A percentile compares a stretch with the other conserved stretches of the same genome.
phyloP scores from a whole-genome alignment of 2,888 invertebrate species.

The Crossocerus cetratus region DNA sequence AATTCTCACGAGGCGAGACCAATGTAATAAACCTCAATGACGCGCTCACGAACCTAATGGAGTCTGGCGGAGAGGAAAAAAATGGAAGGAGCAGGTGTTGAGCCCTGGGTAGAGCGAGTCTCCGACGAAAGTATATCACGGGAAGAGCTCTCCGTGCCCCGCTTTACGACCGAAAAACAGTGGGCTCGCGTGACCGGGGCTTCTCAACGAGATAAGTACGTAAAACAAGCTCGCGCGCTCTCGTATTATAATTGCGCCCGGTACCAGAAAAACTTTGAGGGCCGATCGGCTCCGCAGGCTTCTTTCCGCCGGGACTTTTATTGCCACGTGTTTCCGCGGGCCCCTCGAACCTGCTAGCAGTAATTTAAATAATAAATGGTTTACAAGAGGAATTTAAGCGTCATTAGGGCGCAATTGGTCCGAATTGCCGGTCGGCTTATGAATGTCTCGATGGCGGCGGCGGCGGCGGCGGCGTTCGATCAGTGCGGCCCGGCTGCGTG shows the following conservation, averaged over 20 bases:
- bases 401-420: background rate
- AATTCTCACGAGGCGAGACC: constrained; percentile 21
- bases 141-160: constrained; percentile 7
- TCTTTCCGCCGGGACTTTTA: background rate
- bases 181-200: constrained; percentile 39
- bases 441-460: background rate
- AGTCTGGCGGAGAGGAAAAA: constrained; percentile 29
- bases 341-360: background rate
- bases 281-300: background rate
- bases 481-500: background rate
- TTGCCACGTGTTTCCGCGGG: background rate
- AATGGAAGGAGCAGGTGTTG: constrained; percentile 42
- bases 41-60: constrained; percentile 25
- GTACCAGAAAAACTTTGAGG: background rate
- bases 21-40: constrained; percentile 38
- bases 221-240: constrained; percentile 21
- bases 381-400: background rate
- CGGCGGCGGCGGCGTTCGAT: background rate
- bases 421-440: background rate
- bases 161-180: constrained; percentile 48
- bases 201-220: constrained; percentile 39
- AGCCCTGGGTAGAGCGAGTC: constrained; percentile 21
- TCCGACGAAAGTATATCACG: background rate
- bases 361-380: constrained; percentile 7
- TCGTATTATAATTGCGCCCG: constrained; percentile 15